Evolutionary conservation across 2,888 invertebrate genomes (phyloP).

Genomic region (Agrochola macilenta): DNA sequence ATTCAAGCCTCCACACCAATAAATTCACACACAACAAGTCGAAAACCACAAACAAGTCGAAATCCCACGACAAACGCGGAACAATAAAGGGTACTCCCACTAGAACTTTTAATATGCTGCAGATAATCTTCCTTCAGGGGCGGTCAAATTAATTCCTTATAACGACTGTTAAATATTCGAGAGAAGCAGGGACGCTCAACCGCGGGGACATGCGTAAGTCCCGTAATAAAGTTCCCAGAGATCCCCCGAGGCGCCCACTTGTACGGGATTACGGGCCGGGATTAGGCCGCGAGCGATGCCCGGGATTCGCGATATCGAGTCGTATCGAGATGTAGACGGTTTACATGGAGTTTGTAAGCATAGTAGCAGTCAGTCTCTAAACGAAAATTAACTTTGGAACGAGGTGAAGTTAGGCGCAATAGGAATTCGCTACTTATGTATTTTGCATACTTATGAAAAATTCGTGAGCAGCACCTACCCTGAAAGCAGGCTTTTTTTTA

Average conservation of each 20-base stretch:
- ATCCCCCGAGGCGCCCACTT: constrained; percentile 85
- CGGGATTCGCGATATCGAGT: constrained; percentile 69
- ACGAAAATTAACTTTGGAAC: constrained; percentile 3
- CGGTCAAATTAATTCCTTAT: constrained; percentile 84
- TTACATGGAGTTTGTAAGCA: constrained; percentile 68
- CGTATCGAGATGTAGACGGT: constrained; percentile 55
- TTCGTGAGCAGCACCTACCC: background rate
- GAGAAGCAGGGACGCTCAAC: constrained; percentile 53
- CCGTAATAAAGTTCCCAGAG: constrained; percentile 85
- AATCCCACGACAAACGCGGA: constrained; percentile 33
- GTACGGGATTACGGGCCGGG: constrained; percentile 81
- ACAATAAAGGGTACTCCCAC: constrained; percentile 56
- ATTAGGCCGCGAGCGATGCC: constrained; percentile 72
- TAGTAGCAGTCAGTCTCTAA: background rate
- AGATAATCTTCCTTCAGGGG: constrained; percentile 76
- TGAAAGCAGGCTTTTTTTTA: background rate
- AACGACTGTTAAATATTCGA: constrained; percentile 78
- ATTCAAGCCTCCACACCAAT: background rate
- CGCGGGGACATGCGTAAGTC: constrained; percentile 76
- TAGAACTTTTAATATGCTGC: constrained; percentile 75
- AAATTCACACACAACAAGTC: background rate
- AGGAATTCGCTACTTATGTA: too few relatives aligned
- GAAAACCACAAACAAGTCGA: background rate
- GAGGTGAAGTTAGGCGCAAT: background rate
- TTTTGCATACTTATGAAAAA: background rate